Conservation (phyloP, 1,140 invertebrate species). For the Cydia strobilella region DNA sequence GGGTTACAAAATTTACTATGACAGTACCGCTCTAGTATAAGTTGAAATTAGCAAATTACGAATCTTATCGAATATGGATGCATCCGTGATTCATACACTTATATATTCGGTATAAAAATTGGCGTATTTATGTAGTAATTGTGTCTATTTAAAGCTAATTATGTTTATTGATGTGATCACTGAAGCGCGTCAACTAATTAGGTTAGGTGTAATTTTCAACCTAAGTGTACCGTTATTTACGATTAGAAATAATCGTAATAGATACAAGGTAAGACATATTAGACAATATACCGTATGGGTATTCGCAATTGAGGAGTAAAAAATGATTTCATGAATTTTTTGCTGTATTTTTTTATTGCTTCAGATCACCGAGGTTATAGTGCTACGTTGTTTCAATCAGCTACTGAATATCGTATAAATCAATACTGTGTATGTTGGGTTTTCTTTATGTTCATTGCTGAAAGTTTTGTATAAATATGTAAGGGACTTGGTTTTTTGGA, state of each 20-base stretch:
- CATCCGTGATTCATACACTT: not conserved
- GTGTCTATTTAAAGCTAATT: not conserved
- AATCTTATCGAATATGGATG: not conserved
- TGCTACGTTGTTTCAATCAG: not conserved
- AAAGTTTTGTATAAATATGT: too few relatives aligned
- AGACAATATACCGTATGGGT: not conserved
- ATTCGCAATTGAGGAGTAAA: not conserved
- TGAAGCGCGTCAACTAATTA: not conserved
- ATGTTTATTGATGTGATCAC: not conserved
- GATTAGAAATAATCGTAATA: constrained; percentile 17
- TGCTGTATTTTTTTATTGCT: not conserved
- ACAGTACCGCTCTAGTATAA: too few relatives aligned
- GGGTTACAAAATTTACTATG: too few relatives aligned
- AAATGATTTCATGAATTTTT: constrained; percentile 7
- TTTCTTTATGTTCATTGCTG: not conserved
- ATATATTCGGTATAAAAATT: not conserved
- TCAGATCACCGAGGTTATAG: not conserved
- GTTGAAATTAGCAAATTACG: too few relatives aligned
- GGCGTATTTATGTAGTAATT: not conserved
- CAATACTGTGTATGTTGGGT: not conserved
- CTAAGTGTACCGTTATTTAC: constrained; percentile 4
- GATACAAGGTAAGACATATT: not conserved
- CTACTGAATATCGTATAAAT: not conserved
- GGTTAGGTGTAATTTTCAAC: not conserved
- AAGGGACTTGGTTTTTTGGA: too few relatives aligned